Conservation (phyloP, 2,888 invertebrate species). For the Orgyia antiqua region DNA sequence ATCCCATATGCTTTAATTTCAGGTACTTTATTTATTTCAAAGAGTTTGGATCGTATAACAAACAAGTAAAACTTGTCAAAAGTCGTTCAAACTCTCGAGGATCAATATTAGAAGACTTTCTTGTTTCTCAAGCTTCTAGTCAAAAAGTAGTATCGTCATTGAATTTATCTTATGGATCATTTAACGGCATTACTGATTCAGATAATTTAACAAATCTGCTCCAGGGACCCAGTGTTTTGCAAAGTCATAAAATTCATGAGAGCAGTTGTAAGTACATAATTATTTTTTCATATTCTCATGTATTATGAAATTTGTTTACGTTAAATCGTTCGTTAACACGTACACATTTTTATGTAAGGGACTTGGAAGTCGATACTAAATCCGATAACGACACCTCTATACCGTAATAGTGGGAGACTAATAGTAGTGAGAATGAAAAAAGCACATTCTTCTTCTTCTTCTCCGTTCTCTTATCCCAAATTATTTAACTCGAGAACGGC, state of each 20-base stretch:
- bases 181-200: constrained; percentile 46
- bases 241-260: constrained; percentile 57
- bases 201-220: constrained; percentile 38
- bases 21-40: constrained; percentile 77
- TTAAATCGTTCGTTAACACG: too few species aligned
- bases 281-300: too few species aligned
- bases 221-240: constrained; percentile 36
- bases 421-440: too few species aligned
- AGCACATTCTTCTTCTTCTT: too few species aligned
- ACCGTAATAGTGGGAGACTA: too few species aligned
- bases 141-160: constrained; percentile 37
- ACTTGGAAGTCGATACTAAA: too few species aligned
- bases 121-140: constrained; percentile 36
- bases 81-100: constrained; percentile 69
- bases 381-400: too few species aligned
- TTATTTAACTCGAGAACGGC: too few species aligned
- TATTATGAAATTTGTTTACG: too few species aligned
- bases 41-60: constrained; percentile 73
- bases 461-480: too few species aligned
- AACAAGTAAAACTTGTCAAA: constrained; percentile 63
- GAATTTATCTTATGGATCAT: constrained; percentile 45
- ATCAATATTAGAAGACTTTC: constrained; percentile 62
- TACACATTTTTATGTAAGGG: too few species aligned
- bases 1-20: constrained; percentile 24
- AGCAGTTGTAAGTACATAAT: constrained; percentile 49